Evolutionary conservation across 2,797 vertebrate genomes (phyloP), one percentile per base, ranked within the genome.

Genomic region (Clamator glandarius): DNA sequence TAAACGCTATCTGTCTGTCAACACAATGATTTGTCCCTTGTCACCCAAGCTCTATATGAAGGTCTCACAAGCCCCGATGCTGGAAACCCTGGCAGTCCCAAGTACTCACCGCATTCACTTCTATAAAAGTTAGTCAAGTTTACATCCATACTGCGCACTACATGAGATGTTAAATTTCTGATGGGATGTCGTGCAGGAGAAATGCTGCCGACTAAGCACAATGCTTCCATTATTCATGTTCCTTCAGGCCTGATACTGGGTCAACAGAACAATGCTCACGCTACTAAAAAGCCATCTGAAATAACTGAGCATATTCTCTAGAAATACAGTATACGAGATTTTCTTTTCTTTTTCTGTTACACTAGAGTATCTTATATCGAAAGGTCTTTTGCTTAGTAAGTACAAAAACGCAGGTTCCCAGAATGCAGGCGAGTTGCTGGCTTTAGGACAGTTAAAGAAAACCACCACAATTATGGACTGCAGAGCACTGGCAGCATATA

Each of bases 221-320:
- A 96, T 96, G 29, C 82, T 69, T 51, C 84, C 85, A 93, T 97
- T 97, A 97, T 96, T 90, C 59, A 21, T 93, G 88, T 41, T 96
- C 91, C 76, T 62, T 92, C 51, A 83, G 80, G 82, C 87, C 88
- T 95, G 94, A 95, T 87, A 96, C 19, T 95, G 95, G 91, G 96
- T 96, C 95, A 97, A 96, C 84, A 95, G 63, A 94, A 93, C 39
- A 91, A 62, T 63, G 62, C 58, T 92, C 84, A 48, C 15, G 12
- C 83, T 83, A 68, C 64, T 69, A 64, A 87, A 83, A 54, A 57
- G 24, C 62, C 25, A 67, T 86, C 76, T 52, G 79, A 92, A 96
- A 93, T 35, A 91, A 88, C 0, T 9, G 15, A 78, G 54, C 35
- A 31, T 70, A 44, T 57, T 73, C 79, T 9, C 9, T 7, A 73